These are phyloP conservation scores for Esox niger DNA, from an alignment of 2,113 vertebrate species.

Conservation along the genomic window DNA sequence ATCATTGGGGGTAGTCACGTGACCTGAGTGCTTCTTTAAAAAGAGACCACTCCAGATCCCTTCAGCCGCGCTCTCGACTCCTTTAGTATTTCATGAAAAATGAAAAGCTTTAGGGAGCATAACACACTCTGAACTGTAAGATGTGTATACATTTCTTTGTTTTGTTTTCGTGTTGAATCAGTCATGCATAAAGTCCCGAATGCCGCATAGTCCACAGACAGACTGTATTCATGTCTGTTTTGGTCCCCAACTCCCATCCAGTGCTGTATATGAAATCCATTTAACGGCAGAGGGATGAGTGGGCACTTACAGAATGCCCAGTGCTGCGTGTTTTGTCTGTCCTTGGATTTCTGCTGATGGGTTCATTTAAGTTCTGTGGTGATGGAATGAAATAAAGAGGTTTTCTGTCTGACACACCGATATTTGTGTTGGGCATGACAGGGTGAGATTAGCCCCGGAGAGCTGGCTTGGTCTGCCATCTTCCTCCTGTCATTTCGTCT, in stretches of 20 bases:
- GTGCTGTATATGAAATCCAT: not conserved
- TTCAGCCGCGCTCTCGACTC: not conserved
- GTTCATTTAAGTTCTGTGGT: not conserved
- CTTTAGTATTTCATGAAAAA: not conserved
- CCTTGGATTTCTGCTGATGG: not conserved
- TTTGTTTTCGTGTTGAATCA: constrained; percentile 3
- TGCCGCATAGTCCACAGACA: not conserved
- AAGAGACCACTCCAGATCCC: not conserved
- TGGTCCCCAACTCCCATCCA: not conserved
- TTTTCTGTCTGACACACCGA: constrained; percentile 1
- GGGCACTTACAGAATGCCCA: not conserved
- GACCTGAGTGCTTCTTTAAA: no score
- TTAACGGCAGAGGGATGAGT: not conserved
- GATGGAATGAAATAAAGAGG: not conserved
- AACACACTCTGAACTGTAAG: not conserved
- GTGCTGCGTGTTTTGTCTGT: not conserved
- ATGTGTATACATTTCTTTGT: not conserved
- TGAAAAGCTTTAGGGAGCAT: no score
- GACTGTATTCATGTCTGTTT: constrained; percentile 10
- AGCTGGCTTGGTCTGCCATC: constrained; percentile 37
- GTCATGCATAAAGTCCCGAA: not conserved
- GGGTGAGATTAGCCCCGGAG: constrained; percentile 29
- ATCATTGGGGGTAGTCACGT: no score
- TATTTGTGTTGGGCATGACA: constrained; percentile 30
- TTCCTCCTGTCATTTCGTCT: constrained; percentile 39